Evolutionary conservation across 2,113 vertebrate genomes (phyloP).

Genomic region (Hippocampus guttulatus): DNA sequence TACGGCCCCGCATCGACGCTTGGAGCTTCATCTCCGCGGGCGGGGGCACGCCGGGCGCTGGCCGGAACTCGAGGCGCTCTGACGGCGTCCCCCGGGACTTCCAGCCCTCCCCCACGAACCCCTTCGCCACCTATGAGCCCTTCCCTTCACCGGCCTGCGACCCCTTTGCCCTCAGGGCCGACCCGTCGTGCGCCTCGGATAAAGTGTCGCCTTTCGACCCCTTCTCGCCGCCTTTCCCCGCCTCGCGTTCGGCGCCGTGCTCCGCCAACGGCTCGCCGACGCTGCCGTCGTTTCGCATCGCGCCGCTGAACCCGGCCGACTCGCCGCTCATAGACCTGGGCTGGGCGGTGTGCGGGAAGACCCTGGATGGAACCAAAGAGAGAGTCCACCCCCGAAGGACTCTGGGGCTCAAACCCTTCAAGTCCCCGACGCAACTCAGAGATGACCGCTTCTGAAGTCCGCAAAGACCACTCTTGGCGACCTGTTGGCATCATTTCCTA

Average conservation of each 20-base stretch:
- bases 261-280: slow-evolving; percentile 74
- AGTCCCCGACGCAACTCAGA: slow-evolving; percentile 63
- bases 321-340: slow-evolving; percentile 68
- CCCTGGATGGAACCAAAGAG: slow-evolving; percentile 68
- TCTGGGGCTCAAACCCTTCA: slow-evolving; percentile 74
- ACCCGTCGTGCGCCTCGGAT: slow-evolving; percentile 49
- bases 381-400: slow-evolving; percentile 59
- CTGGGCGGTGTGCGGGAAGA: slow-evolving; percentile 55
- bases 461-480: not conserved
- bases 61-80: slow-evolving; percentile 43
- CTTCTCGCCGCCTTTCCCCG: slow-evolving; percentile 68
- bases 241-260: slow-evolving; percentile 73
- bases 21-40: slow-evolving; percentile 86
- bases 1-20: slow-evolving; percentile 82
- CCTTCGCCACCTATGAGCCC: slow-evolving; percentile 76
- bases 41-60: slow-evolving; percentile 22
- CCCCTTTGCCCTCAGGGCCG: slow-evolving; percentile 67
- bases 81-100: slow-evolving; percentile 57
- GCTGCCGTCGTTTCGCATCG: slow-evolving; percentile 61
- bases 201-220: slow-evolving; percentile 63
- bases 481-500: not conserved
- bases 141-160: slow-evolving; percentile 76
- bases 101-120: slow-evolving; percentile 78
- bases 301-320: slow-evolving; percentile 64
- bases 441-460: slow-evolving; percentile 67